Conservation (phyloP, 1,140 invertebrate genomes). For the Conus ventricosus region DNA sequence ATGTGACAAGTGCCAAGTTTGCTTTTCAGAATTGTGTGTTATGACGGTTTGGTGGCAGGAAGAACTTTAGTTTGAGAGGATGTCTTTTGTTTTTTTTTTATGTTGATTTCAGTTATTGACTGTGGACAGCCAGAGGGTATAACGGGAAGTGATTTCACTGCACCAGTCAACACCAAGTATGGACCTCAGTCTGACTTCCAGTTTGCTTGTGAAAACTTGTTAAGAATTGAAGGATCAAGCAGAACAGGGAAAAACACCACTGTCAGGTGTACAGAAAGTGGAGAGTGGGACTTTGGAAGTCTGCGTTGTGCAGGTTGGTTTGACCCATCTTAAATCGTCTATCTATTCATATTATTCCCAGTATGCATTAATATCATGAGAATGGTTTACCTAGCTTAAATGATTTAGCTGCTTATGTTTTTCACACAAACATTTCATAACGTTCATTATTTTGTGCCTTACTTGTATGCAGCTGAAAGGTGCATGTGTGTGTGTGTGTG, state of each 20-base stretch:
- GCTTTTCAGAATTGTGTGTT: too few relatives aligned
- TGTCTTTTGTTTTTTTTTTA: neutral
- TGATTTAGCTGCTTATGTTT: too few relatives aligned
- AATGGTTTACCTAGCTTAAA: too few relatives aligned
- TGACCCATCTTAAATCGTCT: neutral
- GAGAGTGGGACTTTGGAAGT: conserved; percentile 97
- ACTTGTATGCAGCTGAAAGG: too few relatives aligned
- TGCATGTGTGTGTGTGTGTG: too few relatives aligned
- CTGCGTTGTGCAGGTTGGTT: conserved; percentile 87
- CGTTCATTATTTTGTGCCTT: too few relatives aligned
- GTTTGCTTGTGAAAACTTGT: conserved; percentile 95
- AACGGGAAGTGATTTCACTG: conserved; percentile 91
- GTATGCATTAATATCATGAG: too few relatives aligned
- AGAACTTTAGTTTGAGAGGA: too few relatives aligned
- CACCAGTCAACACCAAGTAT: conserved; percentile 89
- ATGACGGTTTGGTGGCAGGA: too few relatives aligned
- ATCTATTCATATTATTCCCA: too few relatives aligned
- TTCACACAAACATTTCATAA: too few relatives aligned
- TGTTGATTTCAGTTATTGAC: conserved; percentile 62
- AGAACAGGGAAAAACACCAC: conserved; percentile 93
- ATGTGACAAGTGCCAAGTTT: too few relatives aligned
- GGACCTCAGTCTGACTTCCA: conserved; percentile 88
- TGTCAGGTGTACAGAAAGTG: conserved; percentile 87
- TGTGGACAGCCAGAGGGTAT: conserved; percentile 91
- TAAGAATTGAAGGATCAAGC: conserved; percentile 93